A percentile compares a stretch with the other conserved stretches of the same genome.
These are phyloP conservation scores for Synanthedon formicaeformis DNA, from an alignment of 2,888 invertebrate genomes.

Conservation along the genomic window DNA sequence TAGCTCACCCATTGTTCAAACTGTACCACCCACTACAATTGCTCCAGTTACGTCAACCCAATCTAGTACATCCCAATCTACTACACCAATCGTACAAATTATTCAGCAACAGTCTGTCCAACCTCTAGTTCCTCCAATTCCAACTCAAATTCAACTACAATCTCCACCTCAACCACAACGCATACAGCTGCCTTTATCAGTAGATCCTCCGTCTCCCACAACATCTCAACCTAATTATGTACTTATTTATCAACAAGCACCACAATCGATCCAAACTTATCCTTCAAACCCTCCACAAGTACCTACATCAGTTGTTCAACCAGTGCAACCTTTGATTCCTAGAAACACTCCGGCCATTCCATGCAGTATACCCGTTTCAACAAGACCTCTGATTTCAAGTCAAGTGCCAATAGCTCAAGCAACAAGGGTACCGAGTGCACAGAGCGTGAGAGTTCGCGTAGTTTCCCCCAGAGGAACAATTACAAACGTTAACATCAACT, in stretches of 20 bases:
- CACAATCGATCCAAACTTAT: conserved; percentile 16
- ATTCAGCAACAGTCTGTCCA: neutral
- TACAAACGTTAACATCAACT: conserved; percentile 43
- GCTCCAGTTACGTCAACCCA: conserved; percentile 2
- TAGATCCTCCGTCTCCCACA: conserved; percentile 1
- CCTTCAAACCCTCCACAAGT: neutral
- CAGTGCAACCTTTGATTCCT: neutral
- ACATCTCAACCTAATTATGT: conserved; percentile 17
- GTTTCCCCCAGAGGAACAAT: conserved; percentile 42
- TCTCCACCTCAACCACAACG: neutral
- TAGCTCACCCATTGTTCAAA: conserved; percentile 1
- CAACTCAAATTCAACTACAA: neutral
- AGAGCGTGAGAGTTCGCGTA: conserved; percentile 35
- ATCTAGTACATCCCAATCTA: neutral
- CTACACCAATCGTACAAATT: neutral
- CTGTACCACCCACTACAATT: neutral
- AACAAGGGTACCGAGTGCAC: conserved; percentile 7
- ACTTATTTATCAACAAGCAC: conserved; percentile 31
- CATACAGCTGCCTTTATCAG: neutral
- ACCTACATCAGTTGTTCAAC: neutral
- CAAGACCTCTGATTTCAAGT: neutral
- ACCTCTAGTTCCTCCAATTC: neutral
- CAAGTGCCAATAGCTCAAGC: neutral
- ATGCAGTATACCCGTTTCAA: neutral
- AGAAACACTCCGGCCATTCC: neutral